phyloP scores from a whole-genome alignment of 2,113 vertebrate genomes.

The Variabilichromis moorii region DNA sequence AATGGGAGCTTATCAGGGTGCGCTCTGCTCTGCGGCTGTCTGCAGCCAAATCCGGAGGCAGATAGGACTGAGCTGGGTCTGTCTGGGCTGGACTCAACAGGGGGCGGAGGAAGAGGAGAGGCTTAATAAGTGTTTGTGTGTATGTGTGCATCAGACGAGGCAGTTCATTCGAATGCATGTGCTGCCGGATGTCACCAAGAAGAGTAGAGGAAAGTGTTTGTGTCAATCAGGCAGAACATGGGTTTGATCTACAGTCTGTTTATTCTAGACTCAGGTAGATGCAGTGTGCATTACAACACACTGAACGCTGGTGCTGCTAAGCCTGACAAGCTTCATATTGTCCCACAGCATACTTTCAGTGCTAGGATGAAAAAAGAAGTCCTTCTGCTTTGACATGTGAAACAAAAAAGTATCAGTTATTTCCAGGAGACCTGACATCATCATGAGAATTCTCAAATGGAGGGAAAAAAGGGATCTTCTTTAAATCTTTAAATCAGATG shows the following conservation, averaged over 20 bases:
- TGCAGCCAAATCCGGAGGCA: constrained; percentile 28
- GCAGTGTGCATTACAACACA: neutral
- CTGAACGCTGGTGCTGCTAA: neutral
- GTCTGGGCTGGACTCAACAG: constrained; percentile 26
- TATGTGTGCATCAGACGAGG: neutral
- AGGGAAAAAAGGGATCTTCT: neutral
- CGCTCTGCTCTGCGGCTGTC: constrained; percentile 27
- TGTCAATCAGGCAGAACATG: neutral
- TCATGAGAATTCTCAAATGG: neutral
- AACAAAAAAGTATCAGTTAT: neutral
- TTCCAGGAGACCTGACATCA: neutral
- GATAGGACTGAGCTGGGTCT: constrained; percentile 35
- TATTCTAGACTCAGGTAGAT: neutral
- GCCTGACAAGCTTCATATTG: neutral
- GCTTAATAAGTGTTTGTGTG: constrained; percentile 29
- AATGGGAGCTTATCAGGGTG: constrained; percentile 55
- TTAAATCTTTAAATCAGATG: neutral
- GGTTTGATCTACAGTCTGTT: neutral
- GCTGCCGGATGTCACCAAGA: neutral
- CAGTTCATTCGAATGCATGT: neutral
- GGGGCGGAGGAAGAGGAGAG: constrained; percentile 17
- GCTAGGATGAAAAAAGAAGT: neutral
- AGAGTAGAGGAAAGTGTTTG: neutral
- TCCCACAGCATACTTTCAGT: neutral
- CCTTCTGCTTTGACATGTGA: neutral